Percentiles rank a stretch among this genome's conserved stretches.
Evolutionary conservation across 1,140 invertebrate species (phyloP).

Genomic region (Scaptomyza hsui): DNA sequence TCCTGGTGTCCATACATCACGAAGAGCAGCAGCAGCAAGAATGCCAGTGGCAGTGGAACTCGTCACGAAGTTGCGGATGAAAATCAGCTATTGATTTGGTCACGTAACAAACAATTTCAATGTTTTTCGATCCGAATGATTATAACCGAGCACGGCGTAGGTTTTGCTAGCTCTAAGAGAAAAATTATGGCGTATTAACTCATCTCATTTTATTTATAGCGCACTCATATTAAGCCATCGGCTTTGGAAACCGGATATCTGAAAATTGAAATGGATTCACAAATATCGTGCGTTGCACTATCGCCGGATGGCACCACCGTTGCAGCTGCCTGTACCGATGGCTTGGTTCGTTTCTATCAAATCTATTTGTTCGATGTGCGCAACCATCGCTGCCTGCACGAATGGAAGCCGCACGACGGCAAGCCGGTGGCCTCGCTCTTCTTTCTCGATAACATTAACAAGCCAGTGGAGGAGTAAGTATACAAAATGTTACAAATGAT

Average conservation of each 20-base stretch:
- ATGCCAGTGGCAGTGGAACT: constrained; percentile 81
- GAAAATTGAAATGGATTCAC: constrained; percentile 88
- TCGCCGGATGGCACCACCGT: constrained; percentile 96
- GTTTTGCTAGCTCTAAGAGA: constrained; percentile 11
- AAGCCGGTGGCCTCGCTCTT: constrained; percentile 93
- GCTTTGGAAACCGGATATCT: constrained; percentile 86
- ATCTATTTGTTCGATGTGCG: constrained; percentile 87
- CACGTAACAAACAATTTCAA: constrained; percentile 88
- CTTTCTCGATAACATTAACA: constrained; percentile 96
- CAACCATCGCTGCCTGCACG: constrained; percentile 91
- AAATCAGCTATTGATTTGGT: constrained; percentile 91
- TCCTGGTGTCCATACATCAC: constrained; percentile 96
- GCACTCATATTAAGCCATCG: constrained; percentile 77
- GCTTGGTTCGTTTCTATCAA: constrained; percentile 96
- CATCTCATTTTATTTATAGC: constrained; percentile 35
- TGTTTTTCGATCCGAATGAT: constrained; percentile 78
- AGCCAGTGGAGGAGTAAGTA: constrained; percentile 92
- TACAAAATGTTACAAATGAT: neutral
- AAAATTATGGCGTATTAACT: neutral
- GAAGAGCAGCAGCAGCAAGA: constrained; percentile 85
- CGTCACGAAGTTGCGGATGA: constrained; percentile 88
- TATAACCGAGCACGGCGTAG: constrained; percentile 70
- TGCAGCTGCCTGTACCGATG: constrained; percentile 94
- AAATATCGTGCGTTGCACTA: constrained; percentile 94
- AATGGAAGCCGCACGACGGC: constrained; percentile 95